These are phyloP conservation scores for Drosophila sucinea DNA, from an alignment of 1,140 invertebrate genomes.

Conservation along the genomic window DNA sequence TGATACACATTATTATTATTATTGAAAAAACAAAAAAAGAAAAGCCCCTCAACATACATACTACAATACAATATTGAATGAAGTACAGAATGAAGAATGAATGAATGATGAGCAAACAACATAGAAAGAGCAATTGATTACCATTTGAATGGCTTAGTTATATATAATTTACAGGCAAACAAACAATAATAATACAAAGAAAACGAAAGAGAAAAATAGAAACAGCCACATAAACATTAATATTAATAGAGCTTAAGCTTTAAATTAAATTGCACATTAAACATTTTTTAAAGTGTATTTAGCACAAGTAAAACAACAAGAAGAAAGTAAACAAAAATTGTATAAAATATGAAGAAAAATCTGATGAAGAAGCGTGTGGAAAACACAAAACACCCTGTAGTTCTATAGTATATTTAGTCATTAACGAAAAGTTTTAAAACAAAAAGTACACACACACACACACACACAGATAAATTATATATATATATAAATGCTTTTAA, in stretches of 20 bases:
- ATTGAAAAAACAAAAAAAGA: background rate
- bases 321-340: constrained; percentile 39
- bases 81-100: constrained; percentile 1
- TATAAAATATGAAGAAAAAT: constrained; percentile 16
- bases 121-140: constrained; percentile 17
- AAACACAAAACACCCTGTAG: constrained; percentile 59
- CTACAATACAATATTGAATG: constrained; percentile 10
- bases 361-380: constrained; percentile 1
- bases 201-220: constrained; percentile 37
- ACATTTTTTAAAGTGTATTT: constrained; percentile 71
- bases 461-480: constrained; percentile 24
- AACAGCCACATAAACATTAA: constrained; percentile 15
- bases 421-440: constrained; percentile 56
- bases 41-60: constrained; percentile 16
- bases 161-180: constrained; percentile 70
- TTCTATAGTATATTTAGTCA: constrained; percentile 75
- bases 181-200: constrained; percentile 41
- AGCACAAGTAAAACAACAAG: constrained; percentile 58
- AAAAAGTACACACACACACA: constrained; percentile 29
- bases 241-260: constrained; percentile 63
- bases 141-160: constrained; percentile 55
- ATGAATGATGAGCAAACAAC: background rate
- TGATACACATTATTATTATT: constrained; percentile 31
- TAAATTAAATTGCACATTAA: constrained; percentile 78
- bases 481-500: constrained; percentile 66